Evolutionary conservation across 2,113 vertebrate species (phyloP).

Genomic region (Pheucticus melanocephalus): DNA sequence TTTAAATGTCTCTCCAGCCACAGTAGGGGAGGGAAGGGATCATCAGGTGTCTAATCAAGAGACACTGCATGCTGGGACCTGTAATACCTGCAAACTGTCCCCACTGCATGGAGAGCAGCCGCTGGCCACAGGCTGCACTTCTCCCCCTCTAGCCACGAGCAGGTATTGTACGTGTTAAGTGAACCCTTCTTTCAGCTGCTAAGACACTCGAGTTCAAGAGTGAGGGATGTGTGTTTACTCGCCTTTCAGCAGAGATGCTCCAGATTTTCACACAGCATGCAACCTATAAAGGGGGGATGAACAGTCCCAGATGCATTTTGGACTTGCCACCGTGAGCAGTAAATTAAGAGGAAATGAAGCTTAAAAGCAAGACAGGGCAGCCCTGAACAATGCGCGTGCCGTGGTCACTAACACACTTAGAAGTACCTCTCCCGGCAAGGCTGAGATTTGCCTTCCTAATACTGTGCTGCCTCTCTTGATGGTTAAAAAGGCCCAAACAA

Average conservation of each 20-base stretch:
- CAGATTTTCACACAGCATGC: slow-evolving; percentile 57
- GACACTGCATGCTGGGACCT: background rate
- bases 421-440: slow-evolving; percentile 55
- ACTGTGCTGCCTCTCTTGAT: slow-evolving; percentile 51
- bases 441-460: slow-evolving; percentile 66
- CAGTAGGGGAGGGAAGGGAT: background rate
- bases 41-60: slow-evolving; percentile 12
- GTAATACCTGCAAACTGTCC: background rate
- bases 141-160: background rate
- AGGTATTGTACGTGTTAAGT: background rate
- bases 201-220: slow-evolving; percentile 57
- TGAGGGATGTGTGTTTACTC: slow-evolving; percentile 57
- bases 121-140: background rate
- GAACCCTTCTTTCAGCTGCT: slow-evolving; percentile 40
- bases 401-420: slow-evolving; percentile 48
- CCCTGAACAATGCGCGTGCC: slow-evolving; percentile 45
- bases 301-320: slow-evolving; percentile 48
- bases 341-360: slow-evolving; percentile 57
- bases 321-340: slow-evolving; percentile 56
- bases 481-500: slow-evolving; percentile 65
- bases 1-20: background rate
- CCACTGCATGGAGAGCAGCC: background rate
- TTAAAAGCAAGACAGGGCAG: slow-evolving; percentile 53
- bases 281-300: slow-evolving; percentile 47
- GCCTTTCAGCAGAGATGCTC: slow-evolving; percentile 52